Evolutionary conservation across 2,888 invertebrate species (phyloP).

Genomic region (Galerucella pusilla): DNA sequence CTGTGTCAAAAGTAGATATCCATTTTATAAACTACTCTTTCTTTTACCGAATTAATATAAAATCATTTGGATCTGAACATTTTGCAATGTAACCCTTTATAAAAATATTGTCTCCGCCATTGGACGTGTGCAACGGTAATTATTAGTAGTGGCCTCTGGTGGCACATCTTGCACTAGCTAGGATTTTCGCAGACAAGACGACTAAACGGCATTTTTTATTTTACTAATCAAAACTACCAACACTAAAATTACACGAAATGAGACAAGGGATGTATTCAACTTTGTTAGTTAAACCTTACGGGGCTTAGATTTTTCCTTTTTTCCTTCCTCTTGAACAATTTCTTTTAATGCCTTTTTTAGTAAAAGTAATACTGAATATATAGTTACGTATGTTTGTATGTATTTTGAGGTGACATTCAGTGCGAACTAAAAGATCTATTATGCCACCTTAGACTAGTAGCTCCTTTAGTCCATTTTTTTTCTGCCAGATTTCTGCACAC

Average conservation of each 20-base stretch:
- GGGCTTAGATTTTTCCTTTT: background rate
- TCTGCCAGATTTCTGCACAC: no score
- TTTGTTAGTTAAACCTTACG: slow-evolving; percentile 37
- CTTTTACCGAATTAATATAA: background rate
- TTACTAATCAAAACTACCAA: slow-evolving; percentile 51
- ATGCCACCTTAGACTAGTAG: no score
- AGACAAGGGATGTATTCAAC: slow-evolving; percentile 45
- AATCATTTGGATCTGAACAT: background rate
- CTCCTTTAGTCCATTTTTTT: no score
- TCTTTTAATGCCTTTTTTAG: background rate
- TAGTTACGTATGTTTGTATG: no score
- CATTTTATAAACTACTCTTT: no score
- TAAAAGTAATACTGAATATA: background rate
- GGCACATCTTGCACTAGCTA: slow-evolving; percentile 57
- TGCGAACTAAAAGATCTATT: no score
- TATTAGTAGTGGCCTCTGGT: slow-evolving; percentile 61
- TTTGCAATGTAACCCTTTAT: background rate
- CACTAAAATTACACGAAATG: slow-evolving; percentile 47
- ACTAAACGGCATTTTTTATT: slow-evolving; percentile 51
- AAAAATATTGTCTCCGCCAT: background rate
- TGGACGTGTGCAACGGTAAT: slow-evolving; percentile 51
- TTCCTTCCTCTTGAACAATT: slow-evolving; percentile 4
- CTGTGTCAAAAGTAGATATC: no score
- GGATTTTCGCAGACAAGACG: slow-evolving; percentile 48
- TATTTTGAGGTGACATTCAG: no score